phyloP scores from a whole-genome alignment of 2,113 vertebrate genomes.

The Hipposideros armiger region DNA sequence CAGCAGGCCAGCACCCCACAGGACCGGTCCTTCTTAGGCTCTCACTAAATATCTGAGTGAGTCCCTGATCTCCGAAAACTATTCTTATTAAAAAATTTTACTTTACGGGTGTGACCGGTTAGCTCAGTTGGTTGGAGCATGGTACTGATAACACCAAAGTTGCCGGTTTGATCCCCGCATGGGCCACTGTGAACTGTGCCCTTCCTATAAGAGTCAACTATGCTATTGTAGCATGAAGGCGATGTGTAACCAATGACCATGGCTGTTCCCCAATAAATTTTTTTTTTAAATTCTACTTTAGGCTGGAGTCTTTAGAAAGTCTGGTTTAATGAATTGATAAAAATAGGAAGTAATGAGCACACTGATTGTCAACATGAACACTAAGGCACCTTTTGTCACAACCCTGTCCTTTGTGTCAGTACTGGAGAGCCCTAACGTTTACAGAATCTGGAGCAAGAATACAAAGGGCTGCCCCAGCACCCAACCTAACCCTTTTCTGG shows the following conservation, averaged over 20 bases:
- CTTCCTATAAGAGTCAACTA: no score
- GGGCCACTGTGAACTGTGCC: no score
- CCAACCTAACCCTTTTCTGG: fast-evolving
- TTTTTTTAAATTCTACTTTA: neutral
- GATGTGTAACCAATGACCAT: no score
- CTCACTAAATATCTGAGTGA: neutral
- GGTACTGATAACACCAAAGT: no score
- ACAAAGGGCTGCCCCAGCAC: neutral
- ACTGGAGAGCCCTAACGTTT: neutral
- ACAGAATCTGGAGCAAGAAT: neutral
- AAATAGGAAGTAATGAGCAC: neutral
- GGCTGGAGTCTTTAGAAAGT: neutral
- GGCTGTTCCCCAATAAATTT: no score
- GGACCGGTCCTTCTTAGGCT: neutral
- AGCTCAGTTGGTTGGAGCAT: no score
- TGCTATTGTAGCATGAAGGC: no score
- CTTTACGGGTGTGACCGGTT: neutral
- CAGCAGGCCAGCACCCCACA: fast-evolving
- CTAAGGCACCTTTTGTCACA: no score
- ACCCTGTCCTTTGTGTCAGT: neutral
- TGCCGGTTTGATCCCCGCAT: no score
- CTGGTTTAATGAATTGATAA: neutral
- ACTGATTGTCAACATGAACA: neutral
- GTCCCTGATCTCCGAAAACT: neutral
- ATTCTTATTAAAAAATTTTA: neutral